phyloP scores from a whole-genome alignment of 2,888 invertebrate species.

The Xiphydria camelus region DNA sequence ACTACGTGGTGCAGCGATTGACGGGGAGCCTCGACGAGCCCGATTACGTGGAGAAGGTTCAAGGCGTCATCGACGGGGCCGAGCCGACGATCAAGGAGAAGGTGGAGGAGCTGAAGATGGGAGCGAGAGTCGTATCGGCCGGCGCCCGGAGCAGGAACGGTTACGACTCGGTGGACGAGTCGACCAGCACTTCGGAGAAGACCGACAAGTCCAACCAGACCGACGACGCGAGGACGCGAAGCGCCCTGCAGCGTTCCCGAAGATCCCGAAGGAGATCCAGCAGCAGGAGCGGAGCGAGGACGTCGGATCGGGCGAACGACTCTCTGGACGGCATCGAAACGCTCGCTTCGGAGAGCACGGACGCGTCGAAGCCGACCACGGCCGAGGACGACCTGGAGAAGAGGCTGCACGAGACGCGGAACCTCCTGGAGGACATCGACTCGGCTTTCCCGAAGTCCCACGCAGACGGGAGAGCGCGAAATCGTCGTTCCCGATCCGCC shows the following conservation, averaged over 20 bases:
- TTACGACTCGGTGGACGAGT: slow-evolving; percentile 10
- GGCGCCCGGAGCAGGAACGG: neutral
- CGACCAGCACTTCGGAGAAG: slow-evolving; percentile 10
- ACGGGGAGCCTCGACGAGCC: slow-evolving; percentile 39
- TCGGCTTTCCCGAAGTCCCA: slow-evolving; percentile 23
- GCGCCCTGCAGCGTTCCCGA: slow-evolving; percentile 10
- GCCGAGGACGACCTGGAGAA: slow-evolving; percentile 28
- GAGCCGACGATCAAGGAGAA: slow-evolving; percentile 42
- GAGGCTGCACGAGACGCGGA: slow-evolving; percentile 35
- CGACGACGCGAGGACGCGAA: slow-evolving; percentile 15
- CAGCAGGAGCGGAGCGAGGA: slow-evolving; percentile 3
- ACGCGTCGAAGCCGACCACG: neutral
- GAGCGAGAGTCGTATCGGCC: neutral
- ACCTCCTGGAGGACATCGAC: slow-evolving; percentile 34
- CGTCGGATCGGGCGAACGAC: slow-evolving; percentile 8
- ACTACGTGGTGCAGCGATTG: slow-evolving; percentile 36
- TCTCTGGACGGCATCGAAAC: slow-evolving; percentile 11
- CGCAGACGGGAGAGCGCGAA: slow-evolving; percentile 2
- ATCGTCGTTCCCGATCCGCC: slow-evolving; percentile 15
- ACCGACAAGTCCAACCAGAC: slow-evolving; percentile 14
- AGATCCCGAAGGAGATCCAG: slow-evolving; percentile 8
- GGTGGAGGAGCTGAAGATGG: slow-evolving; percentile 38
- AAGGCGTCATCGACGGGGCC: slow-evolving; percentile 46
- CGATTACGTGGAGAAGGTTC: slow-evolving; percentile 43
- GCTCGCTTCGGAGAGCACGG: slow-evolving; percentile 8